Base-by-base conservation (phyloP, 1,140 invertebrate genomes). In the Atta texana region DNA sequence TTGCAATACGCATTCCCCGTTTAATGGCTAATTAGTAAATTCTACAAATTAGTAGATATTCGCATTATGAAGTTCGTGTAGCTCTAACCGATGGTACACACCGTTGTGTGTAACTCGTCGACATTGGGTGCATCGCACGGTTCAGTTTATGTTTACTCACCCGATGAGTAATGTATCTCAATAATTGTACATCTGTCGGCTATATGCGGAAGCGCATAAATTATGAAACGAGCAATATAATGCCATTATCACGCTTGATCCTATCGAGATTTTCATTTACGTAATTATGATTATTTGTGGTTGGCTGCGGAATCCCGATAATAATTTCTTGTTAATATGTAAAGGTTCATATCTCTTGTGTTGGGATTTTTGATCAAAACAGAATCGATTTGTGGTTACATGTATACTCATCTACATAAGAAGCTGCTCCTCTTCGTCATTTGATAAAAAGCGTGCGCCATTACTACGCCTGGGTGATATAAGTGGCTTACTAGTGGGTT, bases 401-500 rank as follows among this genome's bases (percentile, higher is more conserved):
- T n/a, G 75, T 64, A n/a, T 44, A 44, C n/a, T 51, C 16, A 51
- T 51, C n/a, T 28, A 49, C 21, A 18, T 51, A 85, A 78, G 12
- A 84, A 71, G 44, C 55, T 76, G 69, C 49, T 21, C 49, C 74
- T 72, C 66, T 91, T 90, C 68, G 88, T 91, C 53, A 75, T 34
- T 72, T 82, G 61, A 18, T 78, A 90, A 91, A 91, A 92, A 91
- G 31, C 74, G 63, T 51, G 74, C 64, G 85, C 77, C 87, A 89
- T 91, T 92, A 87, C 74, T 85, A 71, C 87, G 89, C 88, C 91
- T 88, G 89, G 74, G 21, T 86, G 81, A 84, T 89, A 86, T 82
- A 88, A 89, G 44, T 16, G 39, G 8, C 74, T 86, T 59, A 31
- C 71, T 69, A 78, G 28, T 82, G 82, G 53, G 87, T 85, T 92